Evolutionary conservation across 2,888 invertebrate genomes (phyloP), one percentile per base, ranked within the genome.

Genomic region (Ganaspis brasiliensis): DNA sequence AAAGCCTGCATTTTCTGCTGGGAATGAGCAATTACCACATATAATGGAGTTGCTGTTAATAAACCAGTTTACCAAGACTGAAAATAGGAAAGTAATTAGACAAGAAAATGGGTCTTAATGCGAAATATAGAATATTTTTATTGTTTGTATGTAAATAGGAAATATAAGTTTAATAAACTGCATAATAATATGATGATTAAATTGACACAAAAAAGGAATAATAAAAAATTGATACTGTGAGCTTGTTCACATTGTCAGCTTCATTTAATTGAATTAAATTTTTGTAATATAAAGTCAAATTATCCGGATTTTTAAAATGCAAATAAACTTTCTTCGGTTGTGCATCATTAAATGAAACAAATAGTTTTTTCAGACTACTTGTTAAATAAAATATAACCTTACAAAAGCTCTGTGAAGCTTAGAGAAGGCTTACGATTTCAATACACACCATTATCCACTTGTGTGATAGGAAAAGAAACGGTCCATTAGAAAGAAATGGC

Each of bases 401-500:
- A 4, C 9, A 0, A 59, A 10, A 16, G 9, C 31, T 31, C 10
- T n/a, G 3, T 16, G 9, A 59, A 35, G 16, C 16, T 10, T 9
- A 9, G 3, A 1, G 8, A 57, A 57, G 49, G 16, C 31, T 59
- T 26, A n/a, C 57, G 6, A 57, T 59, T 59, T 59, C 31, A 59
- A 59, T 59, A 59, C 59, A 59, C 59, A 9, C 10, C 35, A 59
- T 59, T 59, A 59, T 59, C 59, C 35, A 31, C 35, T 59, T 59
- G 59, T 16, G 26, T 24, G 31, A 59, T 35, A 9, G 31, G 56
- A 9, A 35, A 59, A 31, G 59, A 16, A 59, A 35, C 31, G 59
- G 59, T 59, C 35, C 59, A 59, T 59, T 59, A 16, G 31, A 59
- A 59, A 59, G 59, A 31, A 59, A 59, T 59, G 16, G 59, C 31